phyloP scores from a whole-genome alignment of 1,140 invertebrate species.

The Drosophila truncata region DNA sequence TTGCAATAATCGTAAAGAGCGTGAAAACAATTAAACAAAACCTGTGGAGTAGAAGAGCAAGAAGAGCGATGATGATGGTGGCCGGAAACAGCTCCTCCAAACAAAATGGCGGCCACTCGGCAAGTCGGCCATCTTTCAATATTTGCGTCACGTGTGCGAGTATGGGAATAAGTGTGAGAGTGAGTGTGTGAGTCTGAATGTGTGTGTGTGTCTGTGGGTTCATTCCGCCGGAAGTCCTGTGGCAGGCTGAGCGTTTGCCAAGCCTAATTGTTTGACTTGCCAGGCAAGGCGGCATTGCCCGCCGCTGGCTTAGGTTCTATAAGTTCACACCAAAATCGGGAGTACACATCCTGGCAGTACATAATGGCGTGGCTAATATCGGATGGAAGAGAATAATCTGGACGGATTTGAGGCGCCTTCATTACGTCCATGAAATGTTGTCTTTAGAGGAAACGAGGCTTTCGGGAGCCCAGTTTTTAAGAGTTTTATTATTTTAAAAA shows the following conservation, averaged over 20 bases:
- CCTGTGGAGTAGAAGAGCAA: conserved; percentile 86
- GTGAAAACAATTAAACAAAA: conserved; percentile 99
- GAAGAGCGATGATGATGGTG: conserved; percentile 10
- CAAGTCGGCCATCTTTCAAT: conserved; percentile 55
- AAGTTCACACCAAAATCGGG: conserved; percentile 34
- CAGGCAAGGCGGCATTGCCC: conserved; percentile 13
- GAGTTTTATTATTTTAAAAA: not conserved
- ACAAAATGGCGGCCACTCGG: conserved; percentile 54
- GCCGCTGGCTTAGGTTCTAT: conserved; percentile 37
- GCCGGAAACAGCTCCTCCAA: not conserved
- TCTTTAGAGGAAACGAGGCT: not conserved
- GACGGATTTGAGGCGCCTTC: not conserved
- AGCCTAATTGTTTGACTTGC: conserved; percentile 74
- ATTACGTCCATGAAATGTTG: not conserved
- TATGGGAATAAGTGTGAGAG: conserved; percentile 13
- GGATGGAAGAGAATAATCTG: conserved; percentile 8
- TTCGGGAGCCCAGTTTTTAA: not conserved
- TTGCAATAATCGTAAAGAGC: conserved; percentile 97
- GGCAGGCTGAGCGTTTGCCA: conserved; percentile 44
- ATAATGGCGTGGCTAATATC: conserved; percentile 3
- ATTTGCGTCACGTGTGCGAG: conserved; percentile 53
- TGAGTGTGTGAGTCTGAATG: conserved; percentile 1
- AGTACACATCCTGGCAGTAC: conserved; percentile 21
- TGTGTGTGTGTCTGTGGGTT: conserved; percentile 8
- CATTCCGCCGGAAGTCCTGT: conserved; percentile 69